Conservation (phyloP, 1,140 invertebrate genomes). For the Notospermus geniculatus region DNA sequence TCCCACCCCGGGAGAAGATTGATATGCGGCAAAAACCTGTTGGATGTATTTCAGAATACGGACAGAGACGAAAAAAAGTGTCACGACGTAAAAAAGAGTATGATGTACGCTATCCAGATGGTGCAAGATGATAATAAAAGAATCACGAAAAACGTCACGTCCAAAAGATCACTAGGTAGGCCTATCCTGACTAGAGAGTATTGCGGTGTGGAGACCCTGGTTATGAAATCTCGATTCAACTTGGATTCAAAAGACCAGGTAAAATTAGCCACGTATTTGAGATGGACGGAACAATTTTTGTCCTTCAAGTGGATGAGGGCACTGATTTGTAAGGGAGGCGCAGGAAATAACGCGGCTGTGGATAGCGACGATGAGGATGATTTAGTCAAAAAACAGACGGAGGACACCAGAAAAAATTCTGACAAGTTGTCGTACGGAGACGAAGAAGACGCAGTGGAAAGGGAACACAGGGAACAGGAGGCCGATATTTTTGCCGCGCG, state of each 20-base stretch:
- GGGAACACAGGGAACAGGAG: no score
- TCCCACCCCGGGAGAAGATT: not conserved
- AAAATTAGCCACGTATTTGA: not conserved
- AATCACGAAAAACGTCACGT: no score
- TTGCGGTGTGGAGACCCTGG: not conserved
- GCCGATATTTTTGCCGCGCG: no score
- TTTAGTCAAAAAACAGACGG: no score
- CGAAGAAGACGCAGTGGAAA: no score
- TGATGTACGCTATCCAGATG: not conserved
- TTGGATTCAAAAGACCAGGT: not conserved
- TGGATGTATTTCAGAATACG: not conserved
- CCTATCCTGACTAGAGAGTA: not conserved
- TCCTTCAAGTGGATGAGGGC: constrained; percentile 8
- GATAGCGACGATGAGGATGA: constrained; percentile 5
- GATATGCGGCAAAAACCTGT: not conserved
- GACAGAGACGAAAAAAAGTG: no score
- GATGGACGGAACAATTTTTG: not conserved
- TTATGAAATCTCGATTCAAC: not conserved
- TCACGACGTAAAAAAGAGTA: no score
- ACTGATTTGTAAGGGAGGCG: not conserved
- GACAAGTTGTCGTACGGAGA: no score
- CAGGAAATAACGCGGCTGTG: not conserved
- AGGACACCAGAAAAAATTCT: no score
- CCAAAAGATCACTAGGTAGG: no score
- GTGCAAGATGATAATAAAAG: not conserved